Evolutionary conservation across 2,797 vertebrate species (phyloP).

Genomic region (Chlorospingus semifuscus): DNA sequence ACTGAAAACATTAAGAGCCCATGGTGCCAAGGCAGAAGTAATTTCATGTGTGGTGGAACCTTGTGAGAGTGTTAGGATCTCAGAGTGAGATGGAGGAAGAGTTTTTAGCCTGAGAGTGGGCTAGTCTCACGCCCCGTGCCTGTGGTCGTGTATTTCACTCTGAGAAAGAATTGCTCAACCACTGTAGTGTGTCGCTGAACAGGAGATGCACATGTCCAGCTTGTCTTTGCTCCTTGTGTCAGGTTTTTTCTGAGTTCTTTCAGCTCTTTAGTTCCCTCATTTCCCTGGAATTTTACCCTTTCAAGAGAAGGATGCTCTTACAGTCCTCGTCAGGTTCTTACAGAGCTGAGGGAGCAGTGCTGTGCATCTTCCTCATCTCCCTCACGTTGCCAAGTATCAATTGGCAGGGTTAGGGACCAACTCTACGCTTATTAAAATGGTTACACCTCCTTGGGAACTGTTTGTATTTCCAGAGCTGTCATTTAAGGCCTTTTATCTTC

Average conservation of each 20-base stretch:
- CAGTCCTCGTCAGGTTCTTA: neutral
- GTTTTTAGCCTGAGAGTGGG: neutral
- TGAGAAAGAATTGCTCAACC: neutral
- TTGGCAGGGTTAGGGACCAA: neutral
- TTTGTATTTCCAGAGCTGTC: neutral
- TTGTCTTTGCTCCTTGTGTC: neutral
- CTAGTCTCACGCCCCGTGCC: neutral
- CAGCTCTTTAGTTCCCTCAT: neutral
- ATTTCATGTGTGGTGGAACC: neutral
- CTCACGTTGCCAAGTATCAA: accelerated
- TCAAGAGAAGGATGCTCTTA: neutral
- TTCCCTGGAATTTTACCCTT: neutral
- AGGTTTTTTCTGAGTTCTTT: neutral
- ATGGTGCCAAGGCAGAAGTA: neutral
- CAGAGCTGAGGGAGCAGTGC: neutral
- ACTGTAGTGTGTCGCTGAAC: accelerated
- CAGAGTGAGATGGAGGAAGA: neutral
- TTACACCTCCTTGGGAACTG: neutral
- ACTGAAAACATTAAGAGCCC: neutral
- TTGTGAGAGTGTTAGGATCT: neutral
- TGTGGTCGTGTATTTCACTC: neutral
- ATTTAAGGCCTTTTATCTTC: neutral
- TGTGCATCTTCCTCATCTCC: neutral
- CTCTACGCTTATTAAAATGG: accelerated
- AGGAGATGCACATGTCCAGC: neutral